Base-by-base conservation (phyloP, 2,113 vertebrate species). In the Zosterops japonicus region DNA sequence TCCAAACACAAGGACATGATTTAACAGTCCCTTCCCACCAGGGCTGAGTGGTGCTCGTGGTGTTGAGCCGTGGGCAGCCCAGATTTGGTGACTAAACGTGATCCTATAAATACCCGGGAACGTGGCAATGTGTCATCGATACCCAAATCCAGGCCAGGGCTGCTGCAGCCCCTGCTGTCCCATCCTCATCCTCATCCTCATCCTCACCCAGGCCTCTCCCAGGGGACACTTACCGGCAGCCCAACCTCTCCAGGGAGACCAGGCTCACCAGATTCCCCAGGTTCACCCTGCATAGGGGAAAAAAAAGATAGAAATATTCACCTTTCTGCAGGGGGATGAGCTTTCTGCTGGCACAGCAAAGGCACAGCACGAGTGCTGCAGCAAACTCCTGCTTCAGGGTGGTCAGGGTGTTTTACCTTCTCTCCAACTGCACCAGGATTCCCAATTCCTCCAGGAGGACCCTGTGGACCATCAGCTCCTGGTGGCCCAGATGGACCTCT, bases 381-480 rank as follows among this genome's bases (percentile, higher is more conserved):
- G 42, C 42, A 44, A 59, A 41, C n/a, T 52, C 71, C 41, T 61
- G 19, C 50, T 76, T 16, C 59, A 20, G 56, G 28, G 2, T 24
- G 18, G 5, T 23, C 47, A 49, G 47, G 47, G 25, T 8, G 23
- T 17, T 44, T 97, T 96, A 99, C 99, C 98, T 99, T 99, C 94
- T 99, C 99, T 97, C 99, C 99, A 15, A 99, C 99, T 13, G 99
- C 86, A 18, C 99, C 99, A 9, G 99, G 99, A 70, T 99, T 99
- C 91, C 99, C 99, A 49, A 99, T 99, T 49, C 99, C 99, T 12
- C 99, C 99, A 0, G 99, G 96, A 70, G 99, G 98, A 52, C 99
- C 99, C 86, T 99, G 99, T 4, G 99, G 98, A 59, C 99, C 99
- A 0, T 99, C 99, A 9, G 99, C 99, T 95, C 99, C 99, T 22